phyloP scores from a whole-genome alignment of 2,113 vertebrate genomes.

The Antechinus stuartii region DNA sequence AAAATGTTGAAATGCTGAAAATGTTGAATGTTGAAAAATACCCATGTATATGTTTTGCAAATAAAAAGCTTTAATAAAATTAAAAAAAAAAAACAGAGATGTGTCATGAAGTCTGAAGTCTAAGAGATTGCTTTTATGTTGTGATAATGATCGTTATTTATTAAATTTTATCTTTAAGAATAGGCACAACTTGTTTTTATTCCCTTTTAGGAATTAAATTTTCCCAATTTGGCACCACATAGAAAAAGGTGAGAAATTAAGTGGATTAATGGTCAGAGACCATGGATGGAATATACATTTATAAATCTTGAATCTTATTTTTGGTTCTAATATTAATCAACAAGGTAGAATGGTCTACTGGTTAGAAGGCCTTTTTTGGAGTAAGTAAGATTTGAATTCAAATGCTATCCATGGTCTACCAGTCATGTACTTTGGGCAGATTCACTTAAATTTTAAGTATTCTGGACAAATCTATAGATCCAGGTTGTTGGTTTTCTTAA shows the following conservation, averaged over 20 bases:
- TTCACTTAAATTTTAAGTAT: neutral
- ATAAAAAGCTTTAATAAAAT: too few species aligned
- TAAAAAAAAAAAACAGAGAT: neutral
- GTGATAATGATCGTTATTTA: neutral
- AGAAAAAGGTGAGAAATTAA: neutral
- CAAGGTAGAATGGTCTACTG: too few species aligned
- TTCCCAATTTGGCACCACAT: neutral
- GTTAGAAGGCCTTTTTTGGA: neutral
- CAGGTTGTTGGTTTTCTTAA: too few species aligned
- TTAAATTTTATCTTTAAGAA: neutral
- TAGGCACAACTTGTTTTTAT: neutral
- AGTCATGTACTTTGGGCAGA: neutral
- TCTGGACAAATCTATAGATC: neutral
- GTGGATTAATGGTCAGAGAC: neutral
- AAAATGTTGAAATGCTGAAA: too few species aligned
- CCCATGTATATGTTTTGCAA: too few species aligned
- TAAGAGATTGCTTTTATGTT: neutral
- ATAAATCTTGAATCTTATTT: slow-evolving; percentile 33
- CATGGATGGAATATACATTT: slow-evolving; percentile 11
- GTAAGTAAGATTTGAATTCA: neutral
- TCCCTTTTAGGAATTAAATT: neutral
- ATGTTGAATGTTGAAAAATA: too few species aligned
- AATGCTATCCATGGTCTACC: neutral
- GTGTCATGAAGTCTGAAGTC: neutral
- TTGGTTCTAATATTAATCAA: neutral